phyloP scores from a whole-genome alignment of 2,797 vertebrate genomes.

The Malacoraja senta region DNA sequence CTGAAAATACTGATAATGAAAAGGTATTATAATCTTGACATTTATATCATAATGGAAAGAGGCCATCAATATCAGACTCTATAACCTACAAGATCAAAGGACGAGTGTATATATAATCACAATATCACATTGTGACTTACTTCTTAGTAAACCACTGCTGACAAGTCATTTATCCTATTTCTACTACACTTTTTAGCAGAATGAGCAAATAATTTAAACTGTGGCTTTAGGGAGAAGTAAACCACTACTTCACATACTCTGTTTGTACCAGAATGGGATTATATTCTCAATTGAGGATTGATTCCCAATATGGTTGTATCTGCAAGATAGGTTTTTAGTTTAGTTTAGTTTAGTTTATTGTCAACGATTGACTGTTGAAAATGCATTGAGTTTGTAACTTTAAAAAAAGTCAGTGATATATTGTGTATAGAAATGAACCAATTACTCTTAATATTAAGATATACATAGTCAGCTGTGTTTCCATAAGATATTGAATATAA shows the following conservation, averaged over 20 bases:
- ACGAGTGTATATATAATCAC: conserved; percentile 17
- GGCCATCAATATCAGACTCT: not conserved
- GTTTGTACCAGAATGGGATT: not conserved
- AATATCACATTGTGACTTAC: not conserved
- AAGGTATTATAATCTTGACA: not conserved
- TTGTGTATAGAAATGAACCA: too few species aligned
- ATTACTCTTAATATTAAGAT: too few species aligned
- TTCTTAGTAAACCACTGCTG: conserved; percentile 22
- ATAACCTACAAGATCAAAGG: not conserved
- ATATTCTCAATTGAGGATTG: conserved; percentile 9
- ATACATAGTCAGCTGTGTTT: too few species aligned
- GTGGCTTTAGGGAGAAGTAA: conserved; percentile 15
- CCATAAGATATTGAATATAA: too few species aligned
- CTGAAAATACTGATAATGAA: not conserved
- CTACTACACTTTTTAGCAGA: not conserved
- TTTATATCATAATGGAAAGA: not conserved
- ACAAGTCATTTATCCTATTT: conserved; percentile 31
- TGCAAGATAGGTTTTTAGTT: not conserved
- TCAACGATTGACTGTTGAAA: not conserved
- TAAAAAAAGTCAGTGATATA: too few species aligned
- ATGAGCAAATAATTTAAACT: conserved; percentile 25
- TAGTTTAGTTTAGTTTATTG: too few species aligned
- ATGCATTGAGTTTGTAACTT: not conserved
- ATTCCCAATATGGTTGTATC: conserved; percentile 4
- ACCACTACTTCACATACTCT: not conserved